Conservation (phyloP, 2,888 invertebrate species). For the Ctenicera cuprea region DNA sequence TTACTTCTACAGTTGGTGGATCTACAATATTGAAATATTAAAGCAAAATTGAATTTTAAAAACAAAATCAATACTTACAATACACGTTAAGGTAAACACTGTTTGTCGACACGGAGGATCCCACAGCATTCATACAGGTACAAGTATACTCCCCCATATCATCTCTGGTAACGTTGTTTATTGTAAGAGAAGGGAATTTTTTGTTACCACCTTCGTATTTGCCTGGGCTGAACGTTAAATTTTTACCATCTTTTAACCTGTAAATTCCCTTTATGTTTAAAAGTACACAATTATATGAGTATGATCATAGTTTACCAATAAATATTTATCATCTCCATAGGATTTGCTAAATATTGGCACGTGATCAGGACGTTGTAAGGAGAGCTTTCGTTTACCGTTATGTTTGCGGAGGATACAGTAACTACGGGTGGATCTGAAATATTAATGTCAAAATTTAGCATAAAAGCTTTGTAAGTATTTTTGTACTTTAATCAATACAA, state of each 20-base stretch:
- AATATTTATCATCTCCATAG: constrained; percentile 84
- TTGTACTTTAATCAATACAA: no score
- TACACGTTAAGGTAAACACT: constrained; percentile 86
- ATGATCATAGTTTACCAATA: constrained; percentile 79
- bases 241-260: constrained; percentile 83
- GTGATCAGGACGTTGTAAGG: constrained; percentile 79
- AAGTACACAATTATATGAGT: background rate
- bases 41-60: background rate
- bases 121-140: constrained; percentile 86
- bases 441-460: constrained; percentile 36
- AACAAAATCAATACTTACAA: constrained; percentile 80
- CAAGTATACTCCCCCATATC: constrained; percentile 93
- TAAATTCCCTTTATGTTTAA: no score
- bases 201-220: constrained; percentile 87
- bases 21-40: constrained; percentile 74
- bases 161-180: constrained; percentile 83
- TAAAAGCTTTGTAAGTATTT: no score
- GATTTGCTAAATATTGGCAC: constrained; percentile 92
- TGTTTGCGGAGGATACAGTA: constrained; percentile 82
- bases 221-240: constrained; percentile 75
- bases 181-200: constrained; percentile 84
- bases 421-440: constrained; percentile 90
- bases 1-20: constrained; percentile 85
- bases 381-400: constrained; percentile 86
- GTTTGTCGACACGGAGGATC: constrained; percentile 83